Base-by-base conservation (phyloP, 2,113 vertebrate genomes). In the Leuciscus idus region DNA sequence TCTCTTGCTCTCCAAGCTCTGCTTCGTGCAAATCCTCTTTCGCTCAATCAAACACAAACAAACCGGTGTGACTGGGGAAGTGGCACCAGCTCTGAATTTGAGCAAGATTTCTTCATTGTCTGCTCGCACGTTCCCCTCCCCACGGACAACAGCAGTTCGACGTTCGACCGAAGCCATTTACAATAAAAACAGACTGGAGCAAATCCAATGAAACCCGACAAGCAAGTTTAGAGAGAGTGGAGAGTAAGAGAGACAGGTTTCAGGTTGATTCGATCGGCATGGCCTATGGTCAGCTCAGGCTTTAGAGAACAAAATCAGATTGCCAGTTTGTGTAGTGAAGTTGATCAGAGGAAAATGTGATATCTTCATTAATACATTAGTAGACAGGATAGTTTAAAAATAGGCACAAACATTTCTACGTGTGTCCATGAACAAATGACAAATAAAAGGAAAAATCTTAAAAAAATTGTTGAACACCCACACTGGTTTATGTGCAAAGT, bases 101-200 rank as follows among this genome's bases (percentile, higher is more conserved):
- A 88, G 81, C 76, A 83, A 87, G 88, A 92, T 92, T 91, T 87
- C 88, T 89, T 85, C 55, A 86, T 89, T 88, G 91, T 90, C 85
- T 88, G 26, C 21, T n/a, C n/a, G 2, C 28, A 15, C 73, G 28
- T 87, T 85, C 30, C 61, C 55, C 80, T 81, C 79, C 79, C 83
- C 9, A 23, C 10, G 28, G 85, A 86, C 55, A 81, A 75, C 30
- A 2, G 43, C 50, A 9, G 50, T 73, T 43, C 4, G 4, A 50
- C 19, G 1, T 39, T 73, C 50, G 19, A 83, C 57, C 46, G 79
- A 85, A 90, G 59, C 64, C 46, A 33, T 77, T 84, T 78, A 85
- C 48, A 75, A 74, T 66, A 80, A 89, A 89, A 89, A 88, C 43
- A n/a, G 61, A 70, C 84, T 72, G 52, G 39, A 50, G 46, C 43